Percentiles rank a stretch among this genome's conserved stretches.
Conservation (phyloP, 1,140 invertebrate genomes). For the Leptinotarsa undecemlineata region DNA sequence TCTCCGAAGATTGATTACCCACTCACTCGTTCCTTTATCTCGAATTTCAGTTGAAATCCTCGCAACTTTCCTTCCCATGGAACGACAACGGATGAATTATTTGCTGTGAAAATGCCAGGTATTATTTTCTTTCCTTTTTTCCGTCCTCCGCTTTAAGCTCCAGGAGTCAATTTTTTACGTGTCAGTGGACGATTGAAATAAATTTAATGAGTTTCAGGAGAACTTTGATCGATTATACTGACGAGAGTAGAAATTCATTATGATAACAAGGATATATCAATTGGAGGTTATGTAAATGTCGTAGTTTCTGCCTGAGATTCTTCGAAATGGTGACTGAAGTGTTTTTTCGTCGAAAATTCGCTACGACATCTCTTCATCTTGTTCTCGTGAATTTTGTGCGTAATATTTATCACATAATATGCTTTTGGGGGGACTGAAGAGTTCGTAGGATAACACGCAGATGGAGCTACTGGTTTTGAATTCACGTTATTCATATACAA, state of each 20-base stretch:
- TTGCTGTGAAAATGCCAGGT: constrained; percentile 19
- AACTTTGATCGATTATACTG: neutral
- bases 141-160: neutral
- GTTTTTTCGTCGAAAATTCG: no score
- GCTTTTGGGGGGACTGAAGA: no score
- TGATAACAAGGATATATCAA: no score
- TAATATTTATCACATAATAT: no score
- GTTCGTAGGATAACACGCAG: no score
- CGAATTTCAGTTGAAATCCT: constrained; percentile 13
- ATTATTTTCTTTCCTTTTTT: constrained; percentile 11
- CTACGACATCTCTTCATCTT: no score
- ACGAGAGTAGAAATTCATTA: neutral
- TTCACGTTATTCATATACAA: no score
- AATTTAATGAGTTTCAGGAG: neutral
- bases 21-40: constrained; percentile 1
- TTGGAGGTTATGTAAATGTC: no score
- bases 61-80: neutral
- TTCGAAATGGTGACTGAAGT: no score
- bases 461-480: no score
- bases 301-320: no score
- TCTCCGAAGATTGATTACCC: neutral
- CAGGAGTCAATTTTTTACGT: constrained; percentile 16
- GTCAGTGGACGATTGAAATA: constrained; percentile 14
- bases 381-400: no score
- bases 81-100: constrained; percentile 17